phyloP scores from a whole-genome alignment of 2,797 vertebrate species.

The Phataginus tricuspis region DNA sequence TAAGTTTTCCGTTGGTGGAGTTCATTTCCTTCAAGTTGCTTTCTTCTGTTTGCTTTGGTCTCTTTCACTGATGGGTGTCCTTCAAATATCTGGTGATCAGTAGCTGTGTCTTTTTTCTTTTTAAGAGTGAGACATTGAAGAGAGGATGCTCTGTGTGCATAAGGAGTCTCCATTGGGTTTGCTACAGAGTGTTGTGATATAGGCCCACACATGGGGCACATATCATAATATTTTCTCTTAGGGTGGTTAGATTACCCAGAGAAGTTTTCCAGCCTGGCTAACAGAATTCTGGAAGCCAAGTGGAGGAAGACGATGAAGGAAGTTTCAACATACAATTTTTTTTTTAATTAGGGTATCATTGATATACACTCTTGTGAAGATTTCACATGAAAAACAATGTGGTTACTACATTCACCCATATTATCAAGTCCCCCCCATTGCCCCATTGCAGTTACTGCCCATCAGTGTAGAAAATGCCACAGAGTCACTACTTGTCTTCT shows the following conservation, averaged over 20 bases:
- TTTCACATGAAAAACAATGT: too few relatives aligned
- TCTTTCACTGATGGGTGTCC: not conserved
- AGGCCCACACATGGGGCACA: not conserved
- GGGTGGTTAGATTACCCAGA: not conserved
- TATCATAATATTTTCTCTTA: not conserved
- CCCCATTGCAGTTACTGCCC: too few relatives aligned
- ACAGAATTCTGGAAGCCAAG: not conserved
- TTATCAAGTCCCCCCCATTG: too few relatives aligned
- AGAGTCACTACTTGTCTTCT: too few relatives aligned
- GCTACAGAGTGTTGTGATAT: not conserved
- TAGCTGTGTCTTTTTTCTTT: not conserved
- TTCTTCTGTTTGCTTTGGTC: not conserved
- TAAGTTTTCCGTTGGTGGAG: not conserved
- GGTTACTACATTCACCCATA: too few relatives aligned
- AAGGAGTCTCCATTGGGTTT: not conserved
- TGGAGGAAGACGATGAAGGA: not conserved
- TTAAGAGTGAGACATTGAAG: not conserved
- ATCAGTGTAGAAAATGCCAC: too few relatives aligned
- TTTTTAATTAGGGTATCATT: too few relatives aligned
- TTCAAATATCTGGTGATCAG: not conserved
- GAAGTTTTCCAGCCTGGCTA: not conserved
- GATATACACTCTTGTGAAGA: too few relatives aligned
- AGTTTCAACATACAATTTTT: not conserved
- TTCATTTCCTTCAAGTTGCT: slow-evolving; percentile 22
- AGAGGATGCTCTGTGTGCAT: not conserved